Evolutionary conservation across 2,113 vertebrate species (phyloP).

Genomic region (Hemibates koningsi): DNA sequence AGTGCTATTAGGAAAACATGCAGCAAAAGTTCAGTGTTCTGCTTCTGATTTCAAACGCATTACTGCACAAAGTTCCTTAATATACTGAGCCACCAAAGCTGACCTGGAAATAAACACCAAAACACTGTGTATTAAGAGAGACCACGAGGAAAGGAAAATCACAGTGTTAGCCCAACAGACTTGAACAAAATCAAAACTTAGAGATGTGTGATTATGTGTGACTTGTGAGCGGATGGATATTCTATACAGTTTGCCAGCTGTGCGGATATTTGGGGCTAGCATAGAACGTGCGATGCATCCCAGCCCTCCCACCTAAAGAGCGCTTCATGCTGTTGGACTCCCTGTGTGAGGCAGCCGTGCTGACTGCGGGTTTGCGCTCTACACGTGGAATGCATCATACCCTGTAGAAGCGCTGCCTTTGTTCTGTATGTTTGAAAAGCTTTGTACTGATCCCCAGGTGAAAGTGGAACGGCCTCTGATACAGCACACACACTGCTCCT

Average conservation of each 20-base stretch:
- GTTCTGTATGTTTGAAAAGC: slow-evolving; percentile 67
- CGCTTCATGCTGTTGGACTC: slow-evolving; percentile 16
- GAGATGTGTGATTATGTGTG: background rate
- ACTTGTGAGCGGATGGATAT: slow-evolving; percentile 1
- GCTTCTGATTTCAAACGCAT: slow-evolving; percentile 5
- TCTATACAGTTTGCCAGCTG: slow-evolving; percentile 32
- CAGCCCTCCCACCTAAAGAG: background rate
- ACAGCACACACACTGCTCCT: background rate
- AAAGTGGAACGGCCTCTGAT: slow-evolving; percentile 33
- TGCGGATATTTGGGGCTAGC: slow-evolving; percentile 23
- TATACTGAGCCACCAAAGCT: background rate
- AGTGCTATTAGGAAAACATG: slow-evolving; percentile 8
- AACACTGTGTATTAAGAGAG: background rate
- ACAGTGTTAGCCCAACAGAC: background rate
- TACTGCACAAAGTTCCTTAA: slow-evolving; percentile 7
- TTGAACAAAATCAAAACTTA: background rate
- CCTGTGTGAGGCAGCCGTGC: slow-evolving; percentile 23
- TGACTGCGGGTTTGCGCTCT: background rate
- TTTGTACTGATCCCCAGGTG: slow-evolving; percentile 77
- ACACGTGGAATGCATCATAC: slow-evolving; percentile 71
- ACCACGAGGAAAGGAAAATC: background rate
- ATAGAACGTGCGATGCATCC: background rate
- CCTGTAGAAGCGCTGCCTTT: slow-evolving; percentile 50
- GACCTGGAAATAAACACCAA: background rate
- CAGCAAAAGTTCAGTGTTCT: background rate